Evolutionary conservation across 2,888 invertebrate genomes (phyloP).

Genomic region (Odontocolon sp.): DNA sequence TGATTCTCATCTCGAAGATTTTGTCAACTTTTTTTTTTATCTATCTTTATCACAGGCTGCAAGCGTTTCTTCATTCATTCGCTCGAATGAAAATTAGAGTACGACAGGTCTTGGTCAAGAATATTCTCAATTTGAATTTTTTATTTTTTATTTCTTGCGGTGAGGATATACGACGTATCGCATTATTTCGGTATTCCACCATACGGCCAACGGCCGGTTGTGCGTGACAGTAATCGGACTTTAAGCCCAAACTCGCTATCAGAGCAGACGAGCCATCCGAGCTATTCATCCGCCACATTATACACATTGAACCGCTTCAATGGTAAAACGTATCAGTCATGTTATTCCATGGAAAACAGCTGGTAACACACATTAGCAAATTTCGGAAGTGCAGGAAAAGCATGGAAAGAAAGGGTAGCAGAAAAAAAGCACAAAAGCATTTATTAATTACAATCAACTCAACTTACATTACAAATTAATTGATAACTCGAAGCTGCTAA

Average conservation of each 20-base stretch:
- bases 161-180: no score
- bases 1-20: background rate
- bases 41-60: background rate
- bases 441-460: constrained; percentile 32
- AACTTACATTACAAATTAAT: no score
- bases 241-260: no score
- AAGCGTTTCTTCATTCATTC: no score
- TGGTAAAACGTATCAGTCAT: background rate
- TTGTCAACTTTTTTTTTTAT: background rate
- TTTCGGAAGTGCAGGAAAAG: constrained; percentile 3
- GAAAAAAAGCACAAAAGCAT: background rate
- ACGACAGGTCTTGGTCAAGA: no score
- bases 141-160: background rate
- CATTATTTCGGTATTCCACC: no score
- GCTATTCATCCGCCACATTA: no score
- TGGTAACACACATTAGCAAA: background rate
- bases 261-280: no score
- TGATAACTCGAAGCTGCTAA: constrained; percentile 10
- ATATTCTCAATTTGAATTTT: background rate
- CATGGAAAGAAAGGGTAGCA: background rate
- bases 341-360: background rate
- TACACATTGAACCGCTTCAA: no score
- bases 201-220: no score
- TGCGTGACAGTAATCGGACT: no score
- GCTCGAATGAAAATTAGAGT: no score